Percentiles rank a stretch among this genome's conserved stretches.
Evolutionary conservation across 2,113 vertebrate genomes (phyloP).

Genomic region (Osmerus eperlanus): DNA sequence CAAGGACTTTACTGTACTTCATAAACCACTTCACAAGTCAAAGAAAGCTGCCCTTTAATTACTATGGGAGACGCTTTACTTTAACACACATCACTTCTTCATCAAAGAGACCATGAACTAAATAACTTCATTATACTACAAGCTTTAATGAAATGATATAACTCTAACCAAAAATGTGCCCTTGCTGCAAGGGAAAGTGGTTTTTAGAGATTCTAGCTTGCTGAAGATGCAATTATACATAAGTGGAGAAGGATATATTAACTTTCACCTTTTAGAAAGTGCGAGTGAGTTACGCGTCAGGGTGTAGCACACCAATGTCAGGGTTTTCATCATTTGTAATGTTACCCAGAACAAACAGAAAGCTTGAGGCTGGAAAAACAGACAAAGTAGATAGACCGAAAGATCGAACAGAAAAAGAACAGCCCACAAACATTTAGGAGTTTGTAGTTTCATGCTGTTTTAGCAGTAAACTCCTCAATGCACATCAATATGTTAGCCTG

Average conservation of each 20-base stretch:
- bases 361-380: not conserved
- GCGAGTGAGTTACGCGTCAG: too few relatives aligned
- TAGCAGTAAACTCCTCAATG: slow-evolving; percentile 43
- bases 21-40: slow-evolving; percentile 59
- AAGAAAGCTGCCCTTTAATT: slow-evolving; percentile 56
- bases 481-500: not conserved
- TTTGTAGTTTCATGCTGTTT: slow-evolving; percentile 57
- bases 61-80: slow-evolving; percentile 44
- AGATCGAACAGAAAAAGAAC: slow-evolving; percentile 30
- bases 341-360: not conserved
- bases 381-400: slow-evolving; percentile 24
- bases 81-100: slow-evolving; percentile 36
- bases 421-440: not conserved
- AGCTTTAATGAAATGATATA: not conserved
- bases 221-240: not conserved
- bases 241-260: not conserved
- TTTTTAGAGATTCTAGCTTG: not conserved
- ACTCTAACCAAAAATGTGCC: not conserved
- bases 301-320: too few relatives aligned
- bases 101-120: slow-evolving; percentile 16
- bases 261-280: not conserved
- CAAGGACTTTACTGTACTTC: slow-evolving; percentile 47
- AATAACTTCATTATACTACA: not conserved
- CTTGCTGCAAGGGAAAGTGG: not conserved
- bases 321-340: too few relatives aligned